Evolutionary conservation across 2,113 vertebrate species (phyloP).

Genomic region (Catharus bicknelli): DNA sequence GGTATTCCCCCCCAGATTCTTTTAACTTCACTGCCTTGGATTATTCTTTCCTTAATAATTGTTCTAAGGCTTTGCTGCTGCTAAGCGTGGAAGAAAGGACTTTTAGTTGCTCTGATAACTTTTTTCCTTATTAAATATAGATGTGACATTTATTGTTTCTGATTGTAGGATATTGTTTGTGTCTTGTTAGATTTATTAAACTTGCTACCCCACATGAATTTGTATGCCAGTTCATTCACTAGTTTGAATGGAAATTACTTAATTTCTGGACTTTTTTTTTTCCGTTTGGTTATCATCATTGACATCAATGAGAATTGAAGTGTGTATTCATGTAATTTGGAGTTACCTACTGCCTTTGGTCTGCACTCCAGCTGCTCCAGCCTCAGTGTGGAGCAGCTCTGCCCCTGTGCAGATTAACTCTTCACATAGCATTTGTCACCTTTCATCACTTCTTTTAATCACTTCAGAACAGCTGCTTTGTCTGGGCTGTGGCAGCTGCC

Average conservation of each 20-base stretch:
- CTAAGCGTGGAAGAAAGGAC: neutral
- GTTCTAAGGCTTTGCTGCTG: neutral
- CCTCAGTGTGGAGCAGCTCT: neutral
- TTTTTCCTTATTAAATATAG: neutral
- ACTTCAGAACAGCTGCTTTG: neutral
- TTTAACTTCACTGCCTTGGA: neutral
- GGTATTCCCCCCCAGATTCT: neutral
- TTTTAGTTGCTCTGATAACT: neutral
- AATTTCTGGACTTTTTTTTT: neutral
- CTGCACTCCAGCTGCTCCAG: neutral
- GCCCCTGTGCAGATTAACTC: neutral
- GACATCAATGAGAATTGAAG: neutral
- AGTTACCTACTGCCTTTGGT: neutral
- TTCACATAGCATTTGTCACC: neutral
- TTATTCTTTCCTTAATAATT: conserved; percentile 5
- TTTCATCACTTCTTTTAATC: neutral
- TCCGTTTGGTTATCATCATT: neutral
- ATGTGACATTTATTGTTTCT: neutral
- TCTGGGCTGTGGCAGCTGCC: neutral
- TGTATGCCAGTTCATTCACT: neutral
- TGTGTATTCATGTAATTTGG: neutral
- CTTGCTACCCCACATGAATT: neutral
- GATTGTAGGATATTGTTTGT: neutral
- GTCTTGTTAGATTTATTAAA: neutral
- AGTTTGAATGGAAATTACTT: neutral